Percentiles rank a stretch among this genome's conserved stretches.
Conservation (phyloP, 30 jellyfish, hydroid and myxozoan genomes). For the Aurelia aurita complex sp. Pacific region DNA sequence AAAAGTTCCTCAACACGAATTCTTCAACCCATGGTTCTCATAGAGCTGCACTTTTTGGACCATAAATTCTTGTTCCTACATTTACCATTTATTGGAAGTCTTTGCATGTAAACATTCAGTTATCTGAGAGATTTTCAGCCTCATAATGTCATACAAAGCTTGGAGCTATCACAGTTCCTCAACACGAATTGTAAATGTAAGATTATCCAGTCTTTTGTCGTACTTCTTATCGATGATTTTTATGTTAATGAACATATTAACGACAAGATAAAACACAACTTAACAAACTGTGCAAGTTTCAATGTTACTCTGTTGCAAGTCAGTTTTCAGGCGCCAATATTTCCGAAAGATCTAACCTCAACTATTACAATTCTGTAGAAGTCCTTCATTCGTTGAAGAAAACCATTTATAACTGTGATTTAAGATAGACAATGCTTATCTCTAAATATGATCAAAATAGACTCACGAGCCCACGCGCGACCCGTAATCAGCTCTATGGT, state of each 20-base stretch:
- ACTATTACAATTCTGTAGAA: too few relatives aligned
- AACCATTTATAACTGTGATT: too few relatives aligned
- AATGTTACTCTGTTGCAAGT: slow-evolving; percentile 11
- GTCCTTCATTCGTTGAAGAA: too few relatives aligned
- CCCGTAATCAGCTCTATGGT: too few relatives aligned
- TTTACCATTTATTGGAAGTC: too few relatives aligned
- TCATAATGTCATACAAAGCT: background rate
- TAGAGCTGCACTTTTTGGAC: too few relatives aligned
- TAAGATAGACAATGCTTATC: too few relatives aligned
- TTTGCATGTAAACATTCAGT: background rate
- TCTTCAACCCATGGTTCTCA: too few relatives aligned
- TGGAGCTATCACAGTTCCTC: slow-evolving; percentile 7
- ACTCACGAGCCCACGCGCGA: too few relatives aligned
- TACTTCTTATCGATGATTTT: background rate
- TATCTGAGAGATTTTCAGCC: background rate
- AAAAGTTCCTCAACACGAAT: too few relatives aligned
- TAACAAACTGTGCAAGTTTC: slow-evolving; percentile 5
- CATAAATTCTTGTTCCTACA: too few relatives aligned
- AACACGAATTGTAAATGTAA: background rate
- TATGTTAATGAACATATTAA: background rate
- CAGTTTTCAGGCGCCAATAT: slow-evolving; percentile 24
- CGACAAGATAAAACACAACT: slow-evolving; percentile 5
- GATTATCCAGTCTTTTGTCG: background rate
- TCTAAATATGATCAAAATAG: too few relatives aligned
- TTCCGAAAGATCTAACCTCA: background rate